Evolutionary conservation across 2,888 invertebrate species (phyloP).

Genomic region (Hypselothyrea guttata): DNA sequence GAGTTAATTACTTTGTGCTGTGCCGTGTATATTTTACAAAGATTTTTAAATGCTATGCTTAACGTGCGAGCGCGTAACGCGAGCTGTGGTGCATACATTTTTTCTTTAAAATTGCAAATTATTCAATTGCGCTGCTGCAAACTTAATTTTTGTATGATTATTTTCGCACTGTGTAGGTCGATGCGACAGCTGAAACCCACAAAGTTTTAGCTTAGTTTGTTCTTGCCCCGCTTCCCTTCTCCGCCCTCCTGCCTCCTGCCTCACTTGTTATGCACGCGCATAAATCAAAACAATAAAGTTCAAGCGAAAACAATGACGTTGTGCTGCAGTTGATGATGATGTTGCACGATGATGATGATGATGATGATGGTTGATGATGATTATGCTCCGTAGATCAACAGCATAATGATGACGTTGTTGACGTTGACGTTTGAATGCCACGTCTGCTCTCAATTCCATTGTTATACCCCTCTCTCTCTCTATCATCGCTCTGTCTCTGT

Average conservation of each 20-base stretch:
- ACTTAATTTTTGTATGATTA: too few species aligned
- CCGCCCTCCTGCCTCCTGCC: neutral
- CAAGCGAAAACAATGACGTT: conserved; percentile 72
- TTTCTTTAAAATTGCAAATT: too few species aligned
- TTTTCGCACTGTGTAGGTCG: neutral
- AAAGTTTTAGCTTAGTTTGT: conserved; percentile 66
- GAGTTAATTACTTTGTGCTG: too few species aligned
- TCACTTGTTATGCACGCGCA: conserved; percentile 57
- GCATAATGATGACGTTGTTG: conserved; percentile 31
- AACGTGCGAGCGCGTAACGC: too few species aligned
- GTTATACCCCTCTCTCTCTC: conserved; percentile 34
- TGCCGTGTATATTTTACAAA: too few species aligned
- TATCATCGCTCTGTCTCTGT: conserved; percentile 23
- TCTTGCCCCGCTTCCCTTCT: neutral
- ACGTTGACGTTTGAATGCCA: conserved; percentile 49
- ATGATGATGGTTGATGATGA: conserved; percentile 15
- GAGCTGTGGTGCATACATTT: too few species aligned
- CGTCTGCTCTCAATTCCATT: conserved; percentile 36
- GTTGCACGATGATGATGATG: conserved; percentile 9
- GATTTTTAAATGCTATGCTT: too few species aligned
- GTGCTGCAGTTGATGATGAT: conserved; percentile 11
- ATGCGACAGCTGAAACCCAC: conserved; percentile 59
- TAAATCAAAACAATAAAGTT: conserved; percentile 78
- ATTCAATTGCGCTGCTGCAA: too few species aligned
- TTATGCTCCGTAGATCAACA: conserved; percentile 17